Conservation (phyloP, 64 coral and sea anemone species). For the Stichodactyla mertensii region DNA sequence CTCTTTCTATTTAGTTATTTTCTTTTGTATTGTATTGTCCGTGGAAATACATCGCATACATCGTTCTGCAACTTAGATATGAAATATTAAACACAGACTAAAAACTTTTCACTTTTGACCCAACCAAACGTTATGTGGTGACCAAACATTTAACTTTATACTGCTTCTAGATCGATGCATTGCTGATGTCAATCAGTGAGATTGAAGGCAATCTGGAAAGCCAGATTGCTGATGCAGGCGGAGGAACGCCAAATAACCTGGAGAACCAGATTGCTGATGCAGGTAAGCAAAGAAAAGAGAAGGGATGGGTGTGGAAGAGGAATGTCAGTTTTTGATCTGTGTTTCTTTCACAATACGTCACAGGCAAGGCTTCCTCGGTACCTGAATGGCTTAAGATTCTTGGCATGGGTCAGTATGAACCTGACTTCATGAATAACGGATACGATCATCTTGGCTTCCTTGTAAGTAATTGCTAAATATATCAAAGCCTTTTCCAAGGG, state of each 20-base stretch:
- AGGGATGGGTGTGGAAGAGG: neutral
- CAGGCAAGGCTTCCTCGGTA: conserved; percentile 67
- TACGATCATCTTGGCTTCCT: conserved; percentile 87
- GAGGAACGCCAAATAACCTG: conserved; percentile 16
- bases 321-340: neutral
- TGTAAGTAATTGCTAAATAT: conserved; percentile 38
- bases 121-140: too few species aligned
- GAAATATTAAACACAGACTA: too few species aligned
- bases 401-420: conserved; percentile 74
- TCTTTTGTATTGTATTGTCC: too few species aligned
- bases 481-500: too few species aligned
- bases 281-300: neutral
- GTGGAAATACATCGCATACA: too few species aligned
- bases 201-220: conserved; percentile 54
- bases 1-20: neutral
- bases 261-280: conserved; percentile 60
- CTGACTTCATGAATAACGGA: conserved; percentile 67
- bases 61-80: too few species aligned
- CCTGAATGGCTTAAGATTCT: conserved; percentile 74
- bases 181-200: conserved; percentile 60
- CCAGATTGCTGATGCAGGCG: conserved; percentile 61
- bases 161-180: conserved; percentile 62
- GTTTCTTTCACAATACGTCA: too few species aligned
- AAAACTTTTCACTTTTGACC: too few species aligned
- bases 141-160: too few species aligned